phyloP scores from a whole-genome alignment of 2,113 vertebrate species.

The Colinus virginianus region DNA sequence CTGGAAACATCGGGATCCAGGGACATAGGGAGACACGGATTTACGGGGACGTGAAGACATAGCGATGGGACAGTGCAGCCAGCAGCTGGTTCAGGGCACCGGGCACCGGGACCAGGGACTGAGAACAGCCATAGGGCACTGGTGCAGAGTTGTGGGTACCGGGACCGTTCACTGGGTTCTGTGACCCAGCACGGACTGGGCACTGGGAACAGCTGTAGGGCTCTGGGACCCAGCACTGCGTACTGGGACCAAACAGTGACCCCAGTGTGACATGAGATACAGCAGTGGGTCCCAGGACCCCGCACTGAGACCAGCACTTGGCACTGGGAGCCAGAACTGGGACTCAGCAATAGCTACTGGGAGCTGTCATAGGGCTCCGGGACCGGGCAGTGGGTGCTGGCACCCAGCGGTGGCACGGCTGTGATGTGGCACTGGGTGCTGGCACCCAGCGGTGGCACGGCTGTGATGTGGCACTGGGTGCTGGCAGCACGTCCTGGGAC shows the following conservation, averaged over 20 bases:
- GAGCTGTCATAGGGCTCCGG: not conserved
- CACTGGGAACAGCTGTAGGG: not conserved
- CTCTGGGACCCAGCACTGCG: not conserved
- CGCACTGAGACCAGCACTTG: not conserved
- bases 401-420: not conserved
- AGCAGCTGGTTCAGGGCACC: not conserved
- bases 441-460: not conserved
- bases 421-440: not conserved
- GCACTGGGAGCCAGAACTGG: not conserved
- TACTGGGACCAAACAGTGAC: not conserved
- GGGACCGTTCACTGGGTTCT: rapidly evolving
- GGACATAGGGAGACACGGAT: not conserved
- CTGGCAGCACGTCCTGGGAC: not conserved
- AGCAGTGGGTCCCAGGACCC: not conserved
- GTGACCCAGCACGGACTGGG: too few relatives aligned
- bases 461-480: not conserved
- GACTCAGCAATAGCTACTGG: not conserved
- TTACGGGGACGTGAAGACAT: not conserved
- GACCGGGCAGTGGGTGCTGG: not conserved
- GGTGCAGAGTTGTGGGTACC: not conserved
- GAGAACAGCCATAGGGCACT: not conserved
- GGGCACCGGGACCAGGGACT: not conserved
- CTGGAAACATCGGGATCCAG: too few relatives aligned
- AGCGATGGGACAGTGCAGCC: not conserved
- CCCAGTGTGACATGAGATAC: not conserved